Base-by-base conservation (phyloP, 2,797 vertebrate genomes). In the Arrhamphus sclerolepis region DNA sequence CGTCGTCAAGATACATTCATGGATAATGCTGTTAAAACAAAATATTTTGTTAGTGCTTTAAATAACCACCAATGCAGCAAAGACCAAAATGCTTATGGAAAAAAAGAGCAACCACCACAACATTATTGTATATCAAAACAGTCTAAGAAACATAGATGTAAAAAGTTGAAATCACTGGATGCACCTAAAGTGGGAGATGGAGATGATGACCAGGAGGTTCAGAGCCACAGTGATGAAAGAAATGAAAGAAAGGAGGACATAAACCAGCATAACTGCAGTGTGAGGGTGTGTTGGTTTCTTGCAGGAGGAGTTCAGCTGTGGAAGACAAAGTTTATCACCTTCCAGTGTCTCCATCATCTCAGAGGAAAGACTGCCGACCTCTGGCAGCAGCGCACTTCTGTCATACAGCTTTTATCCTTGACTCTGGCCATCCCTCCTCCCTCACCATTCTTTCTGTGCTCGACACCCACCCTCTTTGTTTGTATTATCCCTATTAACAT, bases 131-230 rank as follows among this genome's bases (percentile, higher is more conserved):
- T 2, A 34, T 34, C 31, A 34, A 34, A 34, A 24, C 10, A 24
- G 3, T 22, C n/a, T n/a, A n/a, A n/a, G n/a, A n/a, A n/a, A n/a
- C n/a, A n/a, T n/a, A 43, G 9, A 9, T 21, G 21, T 34, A 21
- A 1, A 13, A 5, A 24, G 24, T 70, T 58, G n/a, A 55, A 14
- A 57, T 43, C 0, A 56, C 16, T 2, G 8, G 62, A 42, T 20
- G 3, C 66, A 43, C 83, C 72, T 82, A 70, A 82, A 85, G 44
- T 82, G 67, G 8, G 75, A 67, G 63, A 85, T 77, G 62, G 82
- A 70, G 50, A 76, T 63, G 83, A 86, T 77, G 64, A 86, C 66
- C 48, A 81, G 61, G 34, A 83, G 69, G 49, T 85, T 85, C 1
- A 85, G 80, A 40, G 29, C 22, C 17, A 75, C 70, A 0, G 80